Evolutionary conservation across 2,113 vertebrate species (phyloP), one percentile per base, ranked within the genome.

Genomic region (Takifugu flavidus): DNA sequence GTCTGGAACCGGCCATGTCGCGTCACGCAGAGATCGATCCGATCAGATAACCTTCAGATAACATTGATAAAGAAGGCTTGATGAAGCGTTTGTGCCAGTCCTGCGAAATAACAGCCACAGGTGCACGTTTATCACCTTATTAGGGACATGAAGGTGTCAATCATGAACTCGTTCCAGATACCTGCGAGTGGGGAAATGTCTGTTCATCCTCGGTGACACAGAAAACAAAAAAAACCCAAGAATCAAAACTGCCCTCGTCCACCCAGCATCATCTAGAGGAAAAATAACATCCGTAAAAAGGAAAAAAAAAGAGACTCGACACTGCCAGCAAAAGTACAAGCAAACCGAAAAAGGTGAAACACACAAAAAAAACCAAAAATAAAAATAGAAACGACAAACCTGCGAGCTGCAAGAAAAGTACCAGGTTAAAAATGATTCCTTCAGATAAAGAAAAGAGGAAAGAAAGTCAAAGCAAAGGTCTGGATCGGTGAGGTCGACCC

Each of bases 141-240:
- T 92, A 75, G 79, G 80, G 28, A 88, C 81, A 89, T 43, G 75
- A 69, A 72, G 58, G 65, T 70, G 53, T 64, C 43, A 74, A 29
- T 77, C 10, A 60, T 92, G 88, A 67, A 66, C 59, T 90, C 89
- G 82, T 89, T 90, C 91, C 94, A 94, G 93, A 91, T 98, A 98
- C 95, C 96, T 98, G 94, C 93, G 91, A 89, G 62, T 87, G 89
- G 90, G 89, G 92, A 92, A 94, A 90, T 92, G 94, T 94, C 91
- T 93, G 94, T 93, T 95, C 94, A 94, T 98, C 95, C 93, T 96
- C 92, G 93, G 94, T 91, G 94, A 93, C 82, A 95, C 91, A 90
- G 92, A 94, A 95, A 97, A 93, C 90, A 94, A 96, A 49, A 91
- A 96, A 93, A 93, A 88, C 94, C 88, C 77, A 92, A 94, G 95